A percentile compares a stretch with the other conserved stretches of the same genome.
Evolutionary conservation across 2,888 invertebrate genomes (phyloP).

Genomic region (Litoditis marina): DNA sequence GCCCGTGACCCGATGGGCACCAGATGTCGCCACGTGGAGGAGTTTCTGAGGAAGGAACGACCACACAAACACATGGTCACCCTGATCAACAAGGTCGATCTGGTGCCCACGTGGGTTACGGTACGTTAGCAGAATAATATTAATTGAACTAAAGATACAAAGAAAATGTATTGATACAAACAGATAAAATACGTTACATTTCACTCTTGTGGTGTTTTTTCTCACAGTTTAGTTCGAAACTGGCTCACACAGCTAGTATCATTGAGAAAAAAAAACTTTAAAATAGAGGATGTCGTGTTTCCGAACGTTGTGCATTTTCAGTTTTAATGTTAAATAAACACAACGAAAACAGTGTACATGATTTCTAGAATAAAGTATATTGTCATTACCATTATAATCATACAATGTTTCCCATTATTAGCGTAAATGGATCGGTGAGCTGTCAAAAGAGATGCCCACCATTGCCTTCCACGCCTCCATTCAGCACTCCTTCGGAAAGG

Average conservation of each 20-base stretch:
- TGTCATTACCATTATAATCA: slow-evolving; percentile 7
- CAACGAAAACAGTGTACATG: not conserved
- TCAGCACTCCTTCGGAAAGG: slow-evolving; percentile 96
- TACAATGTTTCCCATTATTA: slow-evolving; percentile 46
- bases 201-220: too few relatives aligned
- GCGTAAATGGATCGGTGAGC: slow-evolving; percentile 90
- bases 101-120: slow-evolving; percentile 96
- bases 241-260: too few relatives aligned
- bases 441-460: slow-evolving; percentile 92
- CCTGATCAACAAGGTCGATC: slow-evolving; percentile 82
- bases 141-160: not conserved
- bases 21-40: slow-evolving; percentile 84
- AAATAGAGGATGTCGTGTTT: too few relatives aligned
- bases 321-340: not conserved
- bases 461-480: slow-evolving; percentile 97
- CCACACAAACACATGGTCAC: slow-evolving; percentile 95
- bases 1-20: slow-evolving; percentile 87
- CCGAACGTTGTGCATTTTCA: too few relatives aligned
- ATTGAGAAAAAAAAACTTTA: too few relatives aligned
- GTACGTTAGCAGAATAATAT: slow-evolving; percentile 62
- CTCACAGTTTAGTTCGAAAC: too few relatives aligned
- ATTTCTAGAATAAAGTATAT: not conserved
- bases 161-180: not conserved
- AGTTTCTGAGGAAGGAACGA: slow-evolving; percentile 77
- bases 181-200: not conserved